phyloP scores from a whole-genome alignment of 2,888 invertebrate species.

The Piscicola geometra region DNA sequence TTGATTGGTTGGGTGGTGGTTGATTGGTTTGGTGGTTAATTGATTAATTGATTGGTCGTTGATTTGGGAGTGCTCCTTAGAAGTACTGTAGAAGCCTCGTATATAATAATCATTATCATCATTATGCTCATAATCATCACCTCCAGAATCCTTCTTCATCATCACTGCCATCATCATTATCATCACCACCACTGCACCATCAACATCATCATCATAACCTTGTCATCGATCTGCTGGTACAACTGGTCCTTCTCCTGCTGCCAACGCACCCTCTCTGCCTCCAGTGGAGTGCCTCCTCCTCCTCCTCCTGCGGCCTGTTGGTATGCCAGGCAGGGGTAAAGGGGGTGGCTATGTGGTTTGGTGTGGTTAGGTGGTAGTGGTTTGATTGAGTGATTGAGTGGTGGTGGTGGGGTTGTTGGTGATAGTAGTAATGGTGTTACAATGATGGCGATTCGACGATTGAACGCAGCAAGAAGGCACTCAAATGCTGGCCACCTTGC shows the following conservation, averaged over 20 bases:
- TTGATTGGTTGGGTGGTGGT: too few relatives aligned
- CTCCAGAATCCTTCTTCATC: background rate
- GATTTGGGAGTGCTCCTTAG: too few relatives aligned
- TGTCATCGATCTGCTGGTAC: conserved; percentile 95
- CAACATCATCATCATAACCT: too few relatives aligned
- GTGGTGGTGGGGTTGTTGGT: too few relatives aligned
- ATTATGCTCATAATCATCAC: background rate
- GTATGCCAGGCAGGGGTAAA: background rate
- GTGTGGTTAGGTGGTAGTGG: background rate
- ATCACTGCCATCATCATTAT: background rate
- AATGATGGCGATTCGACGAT: too few relatives aligned
- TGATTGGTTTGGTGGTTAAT: too few relatives aligned
- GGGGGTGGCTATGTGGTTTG: background rate
- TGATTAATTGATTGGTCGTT: too few relatives aligned
- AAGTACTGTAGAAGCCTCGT: too few relatives aligned
- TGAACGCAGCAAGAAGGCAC: too few relatives aligned
- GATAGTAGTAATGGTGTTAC: background rate
- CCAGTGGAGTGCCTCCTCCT: conserved; percentile 39
- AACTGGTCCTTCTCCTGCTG: conserved; percentile 69
- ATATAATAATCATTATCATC: background rate
- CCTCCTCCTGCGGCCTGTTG: too few relatives aligned
- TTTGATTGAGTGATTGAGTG: too few relatives aligned
- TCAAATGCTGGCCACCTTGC: too few relatives aligned
- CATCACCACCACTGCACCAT: background rate
- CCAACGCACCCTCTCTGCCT: conserved; percentile 72